Evolutionary conservation across 64 coral and sea anemone species (phyloP), one percentile per base, ranked within the genome.

Genomic region (Stichodactyla helianthus): DNA sequence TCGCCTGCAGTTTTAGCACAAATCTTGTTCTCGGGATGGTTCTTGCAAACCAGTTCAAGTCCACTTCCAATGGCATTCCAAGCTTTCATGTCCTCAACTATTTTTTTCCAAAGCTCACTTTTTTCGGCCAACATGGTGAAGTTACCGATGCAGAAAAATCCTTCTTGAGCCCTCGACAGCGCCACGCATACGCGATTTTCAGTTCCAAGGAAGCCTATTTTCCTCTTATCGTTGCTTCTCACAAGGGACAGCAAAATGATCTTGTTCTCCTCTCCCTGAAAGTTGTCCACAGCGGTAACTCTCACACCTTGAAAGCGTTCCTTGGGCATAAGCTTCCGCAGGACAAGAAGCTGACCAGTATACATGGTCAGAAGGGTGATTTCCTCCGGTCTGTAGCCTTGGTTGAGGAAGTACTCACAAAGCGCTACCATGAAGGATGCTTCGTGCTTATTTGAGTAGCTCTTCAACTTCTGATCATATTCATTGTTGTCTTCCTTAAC

Each of bases 221-320:
- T 92, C n/a, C 84, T 89, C 61, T 88, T 57, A 7, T 76, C 58
- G 50, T 97, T 97, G 56, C 88, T 91, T 85, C 92, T 89, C 35
- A 97, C 95, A 13, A 97, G 55, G 20, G 95, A 97, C 6, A 97
- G 86, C 86, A 97, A 77, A 56, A 97, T 89, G 15, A 97, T 93
- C 35, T 93, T 92, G 77, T 97, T 97, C 85, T 97, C 95, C 86
- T 97, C 95, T 54, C 95, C 95, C 77, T 98, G 95, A 70, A 93
- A 98, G 87, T 98, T 98, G 68, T 98, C 95, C 10, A 98, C 92
- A 52, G 95, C 86, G 14, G 91, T 91, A 15, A 98, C 83, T 52
- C 95, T 88, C 77, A 98, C 89, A 6, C 92, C 95, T 61, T 93
- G 59, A 51, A 98, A 98, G 26, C 58, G 67, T 22, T 31, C 51